phyloP scores from a whole-genome alignment of 1,140 invertebrate genomes.

The Acromyrmex echinatior region DNA sequence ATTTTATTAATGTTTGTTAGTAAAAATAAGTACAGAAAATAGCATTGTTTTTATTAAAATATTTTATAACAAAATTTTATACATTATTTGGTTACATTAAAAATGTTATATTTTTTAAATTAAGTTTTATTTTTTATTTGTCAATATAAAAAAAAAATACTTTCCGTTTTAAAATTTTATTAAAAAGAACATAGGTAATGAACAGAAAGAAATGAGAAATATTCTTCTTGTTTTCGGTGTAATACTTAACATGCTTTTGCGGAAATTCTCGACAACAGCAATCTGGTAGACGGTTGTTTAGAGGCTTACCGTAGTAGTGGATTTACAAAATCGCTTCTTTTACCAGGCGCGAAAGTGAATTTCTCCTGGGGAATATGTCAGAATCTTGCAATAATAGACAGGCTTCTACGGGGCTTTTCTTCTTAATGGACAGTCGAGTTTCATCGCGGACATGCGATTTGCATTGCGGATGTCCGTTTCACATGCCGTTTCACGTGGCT shows the following conservation, averaged over 20 bases:
- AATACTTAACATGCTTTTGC: neutral
- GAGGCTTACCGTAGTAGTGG: neutral
- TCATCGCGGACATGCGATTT: conserved; percentile 59
- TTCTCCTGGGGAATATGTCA: conserved; percentile 1
- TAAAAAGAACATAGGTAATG: neutral
- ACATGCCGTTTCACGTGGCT: conserved; percentile 56
- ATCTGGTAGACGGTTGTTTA: conserved; percentile 48
- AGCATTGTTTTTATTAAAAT: neutral
- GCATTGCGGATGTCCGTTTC: conserved; percentile 64
- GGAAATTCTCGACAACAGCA: conserved; percentile 36
- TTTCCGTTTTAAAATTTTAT: neutral
- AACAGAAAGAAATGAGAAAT: conserved; percentile 74
- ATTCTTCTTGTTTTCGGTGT: conserved; percentile 12
- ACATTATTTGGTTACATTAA: neutral
- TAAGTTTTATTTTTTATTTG: neutral
- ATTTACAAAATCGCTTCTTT: conserved; percentile 18
- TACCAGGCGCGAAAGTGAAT: neutral
- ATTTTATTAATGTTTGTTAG: neutral
- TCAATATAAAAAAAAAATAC: neutral
- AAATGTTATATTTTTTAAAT: neutral
- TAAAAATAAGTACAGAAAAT: neutral
- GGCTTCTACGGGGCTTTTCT: conserved; percentile 52
- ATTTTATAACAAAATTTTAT: neutral
- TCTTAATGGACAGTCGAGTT: conserved; percentile 40
- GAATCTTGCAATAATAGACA: conserved; percentile 55